Evolutionary conservation across 1,140 invertebrate genomes (phyloP).

Genomic region (Zaprionus ornatus): DNA sequence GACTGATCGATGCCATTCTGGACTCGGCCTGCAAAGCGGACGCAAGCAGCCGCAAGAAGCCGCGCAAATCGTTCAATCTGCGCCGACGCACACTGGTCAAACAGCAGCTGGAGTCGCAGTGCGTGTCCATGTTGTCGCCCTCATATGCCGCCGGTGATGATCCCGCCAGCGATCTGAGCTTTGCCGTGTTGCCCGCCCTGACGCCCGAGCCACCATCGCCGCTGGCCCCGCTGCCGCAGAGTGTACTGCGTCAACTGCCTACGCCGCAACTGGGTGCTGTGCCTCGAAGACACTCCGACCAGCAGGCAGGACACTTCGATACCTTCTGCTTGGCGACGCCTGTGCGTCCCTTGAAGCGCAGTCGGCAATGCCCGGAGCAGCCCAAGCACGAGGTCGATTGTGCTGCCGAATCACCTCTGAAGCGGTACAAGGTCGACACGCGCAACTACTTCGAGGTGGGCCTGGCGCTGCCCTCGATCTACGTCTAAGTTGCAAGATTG

Average conservation of each 20-base stretch:
- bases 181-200: slow-evolving; percentile 30
- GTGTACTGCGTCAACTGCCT: slow-evolving; percentile 40
- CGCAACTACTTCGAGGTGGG: slow-evolving; percentile 80
- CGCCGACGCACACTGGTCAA: slow-evolving; percentile 74
- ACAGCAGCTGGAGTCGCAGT: slow-evolving; percentile 60
- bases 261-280: slow-evolving; percentile 24
- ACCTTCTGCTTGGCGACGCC: slow-evolving; percentile 72
- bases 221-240: slow-evolving; percentile 27
- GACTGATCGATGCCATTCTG: slow-evolving; percentile 79
- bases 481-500: slow-evolving; percentile 43
- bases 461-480: slow-evolving; percentile 76
- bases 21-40: slow-evolving; percentile 79
- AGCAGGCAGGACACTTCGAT: slow-evolving; percentile 12
- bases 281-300: not conserved
- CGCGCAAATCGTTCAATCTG: slow-evolving; percentile 72
- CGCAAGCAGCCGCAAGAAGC: slow-evolving; percentile 63
- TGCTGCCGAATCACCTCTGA: slow-evolving; percentile 59
- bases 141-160: slow-evolving; percentile 80
- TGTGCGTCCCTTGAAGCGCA: slow-evolving; percentile 43
- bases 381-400: not conserved
- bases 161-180: slow-evolving; percentile 79
- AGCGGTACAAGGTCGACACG: slow-evolving; percentile 70
- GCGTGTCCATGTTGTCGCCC: slow-evolving; percentile 62
- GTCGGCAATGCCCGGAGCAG: slow-evolving; percentile 8
- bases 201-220: slow-evolving; percentile 61